These are phyloP conservation scores for Chrysolina oricalcia DNA, from an alignment of 2,888 invertebrate genomes.

Conservation along the genomic window DNA sequence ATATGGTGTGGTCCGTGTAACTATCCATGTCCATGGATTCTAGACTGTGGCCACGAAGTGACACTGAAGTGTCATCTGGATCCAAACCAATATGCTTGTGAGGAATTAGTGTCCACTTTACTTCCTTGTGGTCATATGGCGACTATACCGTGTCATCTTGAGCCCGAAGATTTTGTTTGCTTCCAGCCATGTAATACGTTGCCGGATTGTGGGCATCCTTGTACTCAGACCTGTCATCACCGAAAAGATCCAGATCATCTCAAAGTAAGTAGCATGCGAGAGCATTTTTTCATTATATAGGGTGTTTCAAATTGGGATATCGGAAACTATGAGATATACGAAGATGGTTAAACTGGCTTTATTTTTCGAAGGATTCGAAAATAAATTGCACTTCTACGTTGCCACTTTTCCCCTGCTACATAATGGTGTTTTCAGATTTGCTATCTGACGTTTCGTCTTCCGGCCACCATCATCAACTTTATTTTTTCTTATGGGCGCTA, in stretches of 20 bases:
- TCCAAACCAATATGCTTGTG: slow-evolving; percentile 66
- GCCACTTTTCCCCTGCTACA: too few species aligned
- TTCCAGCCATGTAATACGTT: slow-evolving; percentile 55
- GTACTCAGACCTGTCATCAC: slow-evolving; percentile 21
- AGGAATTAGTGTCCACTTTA: slow-evolving; percentile 56
- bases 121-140: slow-evolving; percentile 69
- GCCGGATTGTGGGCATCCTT: slow-evolving; percentile 38
- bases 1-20: slow-evolving; percentile 72
- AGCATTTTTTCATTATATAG: too few species aligned
- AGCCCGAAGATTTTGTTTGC: slow-evolving; percentile 69
- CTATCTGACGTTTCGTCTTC: too few species aligned
- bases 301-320: too few species aligned
- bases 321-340: too few species aligned
- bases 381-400: too few species aligned
- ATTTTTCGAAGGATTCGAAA: too few species aligned
- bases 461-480: too few species aligned
- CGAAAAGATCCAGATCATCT: slow-evolving; percentile 1
- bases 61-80: slow-evolving; percentile 72
- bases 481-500: too few species aligned
- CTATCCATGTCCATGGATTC: slow-evolving; percentile 67
- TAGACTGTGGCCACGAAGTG: slow-evolving; percentile 74
- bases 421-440: too few species aligned
- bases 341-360: too few species aligned
- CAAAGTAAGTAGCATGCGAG: slow-evolving; percentile 65
- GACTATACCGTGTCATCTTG: slow-evolving; percentile 70